These are phyloP conservation scores for Meandrusa payeni DNA, from an alignment of 2,888 invertebrate genomes.

Conservation along the genomic window DNA sequence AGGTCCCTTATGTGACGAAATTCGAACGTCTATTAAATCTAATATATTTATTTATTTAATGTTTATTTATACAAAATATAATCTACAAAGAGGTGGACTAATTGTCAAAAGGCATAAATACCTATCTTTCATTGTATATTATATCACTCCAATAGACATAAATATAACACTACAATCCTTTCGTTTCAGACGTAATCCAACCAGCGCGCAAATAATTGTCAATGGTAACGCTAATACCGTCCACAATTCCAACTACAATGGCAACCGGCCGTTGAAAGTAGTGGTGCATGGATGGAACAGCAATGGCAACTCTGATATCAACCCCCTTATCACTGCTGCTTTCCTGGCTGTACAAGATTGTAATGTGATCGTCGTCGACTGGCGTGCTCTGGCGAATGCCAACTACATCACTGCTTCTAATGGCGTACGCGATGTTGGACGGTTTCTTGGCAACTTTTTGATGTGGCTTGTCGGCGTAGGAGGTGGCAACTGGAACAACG, in stretches of 20 bases:
- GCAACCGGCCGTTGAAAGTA: slow-evolving; percentile 42
- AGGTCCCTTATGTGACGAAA: too few species aligned
- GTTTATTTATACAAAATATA: too few species aligned
- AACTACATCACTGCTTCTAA: slow-evolving; percentile 47
- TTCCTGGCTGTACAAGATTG: slow-evolving; percentile 48
- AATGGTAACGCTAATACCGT: slow-evolving; percentile 49
- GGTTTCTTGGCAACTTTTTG: slow-evolving; percentile 58
- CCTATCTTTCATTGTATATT: too few species aligned
- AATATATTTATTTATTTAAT: too few species aligned
- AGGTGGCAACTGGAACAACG: slow-evolving; percentile 58
- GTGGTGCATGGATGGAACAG: slow-evolving; percentile 62
- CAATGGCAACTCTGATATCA: slow-evolving; percentile 45
- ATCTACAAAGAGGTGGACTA: too few species aligned
- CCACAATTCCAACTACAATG: slow-evolving; percentile 45
- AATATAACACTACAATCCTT: too few species aligned
- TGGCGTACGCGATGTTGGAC: slow-evolving; percentile 55
- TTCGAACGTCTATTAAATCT: too few species aligned
- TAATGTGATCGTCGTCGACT: slow-evolving; percentile 68
- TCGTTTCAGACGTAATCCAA: slow-evolving; percentile 48
- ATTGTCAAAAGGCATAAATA: too few species aligned
- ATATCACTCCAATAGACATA: too few species aligned
- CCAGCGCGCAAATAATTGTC: slow-evolving; percentile 44
- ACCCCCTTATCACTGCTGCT: slow-evolving; percentile 43
- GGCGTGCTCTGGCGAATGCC: slow-evolving; percentile 45
- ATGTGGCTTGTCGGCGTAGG: slow-evolving; percentile 54